Conservation (phyloP, 2,888 invertebrate genomes). For the Tineola bisselliella region DNA sequence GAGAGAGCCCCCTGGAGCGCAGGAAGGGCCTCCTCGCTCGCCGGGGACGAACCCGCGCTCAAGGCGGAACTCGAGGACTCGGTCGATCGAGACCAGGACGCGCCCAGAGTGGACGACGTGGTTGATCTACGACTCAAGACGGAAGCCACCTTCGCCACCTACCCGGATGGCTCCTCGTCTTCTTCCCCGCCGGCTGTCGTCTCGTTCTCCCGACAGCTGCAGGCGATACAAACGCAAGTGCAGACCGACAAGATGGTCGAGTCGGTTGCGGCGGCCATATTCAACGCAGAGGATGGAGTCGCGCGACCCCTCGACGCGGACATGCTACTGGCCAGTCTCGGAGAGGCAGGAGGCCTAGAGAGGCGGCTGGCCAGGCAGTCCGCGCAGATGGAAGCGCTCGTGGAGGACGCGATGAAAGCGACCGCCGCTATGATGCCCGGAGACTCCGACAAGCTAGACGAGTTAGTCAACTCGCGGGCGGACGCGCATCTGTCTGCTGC, state of each 20-base stretch:
- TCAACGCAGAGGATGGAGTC: slow-evolving; percentile 46
- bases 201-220: slow-evolving; percentile 55
- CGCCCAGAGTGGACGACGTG: slow-evolving; percentile 60
- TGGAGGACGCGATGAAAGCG: slow-evolving; percentile 59
- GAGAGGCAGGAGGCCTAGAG: slow-evolving; percentile 27
- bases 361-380: slow-evolving; percentile 47
- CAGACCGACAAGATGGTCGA: slow-evolving; percentile 66
- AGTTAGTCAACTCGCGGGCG: slow-evolving; percentile 67
- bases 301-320: slow-evolving; percentile 31
- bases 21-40: neutral
- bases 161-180: slow-evolving; percentile 54
- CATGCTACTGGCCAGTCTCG: slow-evolving; percentile 25
- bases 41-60: slow-evolving; percentile 51
- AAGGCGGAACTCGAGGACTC: slow-evolving; percentile 68
- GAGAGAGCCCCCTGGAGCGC: neutral
- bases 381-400: slow-evolving; percentile 57
- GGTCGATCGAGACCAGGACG: slow-evolving; percentile 52
- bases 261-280: slow-evolving; percentile 59
- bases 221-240: slow-evolving; percentile 57
- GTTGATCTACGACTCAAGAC: slow-evolving; percentile 77
- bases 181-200: slow-evolving; percentile 40
- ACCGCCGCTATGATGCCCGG: slow-evolving; percentile 58
- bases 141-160: slow-evolving; percentile 47
- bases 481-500: slow-evolving; percentile 53
- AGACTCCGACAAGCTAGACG: slow-evolving; percentile 62